These are phyloP conservation scores for Rhagoletis zephyria DNA, from an alignment of 1,140 invertebrate genomes.

Conservation along the genomic window DNA sequence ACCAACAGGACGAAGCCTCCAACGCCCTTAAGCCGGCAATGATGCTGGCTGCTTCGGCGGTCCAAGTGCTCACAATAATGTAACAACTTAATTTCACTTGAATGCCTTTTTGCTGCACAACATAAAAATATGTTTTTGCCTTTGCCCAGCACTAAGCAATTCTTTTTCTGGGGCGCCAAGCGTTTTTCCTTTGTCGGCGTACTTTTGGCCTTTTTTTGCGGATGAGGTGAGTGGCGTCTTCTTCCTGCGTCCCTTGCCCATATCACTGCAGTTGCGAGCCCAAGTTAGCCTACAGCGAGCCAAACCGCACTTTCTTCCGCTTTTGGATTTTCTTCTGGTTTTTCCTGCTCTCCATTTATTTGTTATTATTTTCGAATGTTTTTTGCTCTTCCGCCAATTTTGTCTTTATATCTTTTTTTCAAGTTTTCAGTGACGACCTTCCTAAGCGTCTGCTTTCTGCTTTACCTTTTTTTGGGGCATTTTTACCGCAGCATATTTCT, in stretches of 20 bases:
- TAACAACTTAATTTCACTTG: conserved; percentile 56
- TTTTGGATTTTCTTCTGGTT: conserved; percentile 20
- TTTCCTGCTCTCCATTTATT: background rate
- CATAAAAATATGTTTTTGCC: conserved; percentile 45
- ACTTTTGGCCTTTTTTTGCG: conserved; percentile 1
- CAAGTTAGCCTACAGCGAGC: background rate
- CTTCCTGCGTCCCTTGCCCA: background rate
- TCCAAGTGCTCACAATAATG: conserved; percentile 53
- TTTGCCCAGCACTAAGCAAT: background rate
- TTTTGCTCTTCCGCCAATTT: conserved; percentile 4
- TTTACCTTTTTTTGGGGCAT: background rate
- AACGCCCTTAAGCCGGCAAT: background rate
- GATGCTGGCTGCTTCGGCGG: conserved; percentile 6
- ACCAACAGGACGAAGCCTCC: background rate
- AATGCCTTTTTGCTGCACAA: conserved; percentile 54
- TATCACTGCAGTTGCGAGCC: background rate
- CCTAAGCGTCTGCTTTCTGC: background rate
- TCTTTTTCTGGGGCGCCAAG: background rate
- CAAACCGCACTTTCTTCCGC: conserved; percentile 45
- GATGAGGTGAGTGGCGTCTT: background rate
- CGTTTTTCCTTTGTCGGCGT: conserved; percentile 8
- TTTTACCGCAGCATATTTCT: conserved; percentile 2
- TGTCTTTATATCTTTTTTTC: background rate
- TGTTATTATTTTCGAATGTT: background rate
- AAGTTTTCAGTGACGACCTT: background rate